These are phyloP conservation scores for Antechinus stuartii DNA, from an alignment of 2,113 vertebrate species.

Conservation along the genomic window DNA sequence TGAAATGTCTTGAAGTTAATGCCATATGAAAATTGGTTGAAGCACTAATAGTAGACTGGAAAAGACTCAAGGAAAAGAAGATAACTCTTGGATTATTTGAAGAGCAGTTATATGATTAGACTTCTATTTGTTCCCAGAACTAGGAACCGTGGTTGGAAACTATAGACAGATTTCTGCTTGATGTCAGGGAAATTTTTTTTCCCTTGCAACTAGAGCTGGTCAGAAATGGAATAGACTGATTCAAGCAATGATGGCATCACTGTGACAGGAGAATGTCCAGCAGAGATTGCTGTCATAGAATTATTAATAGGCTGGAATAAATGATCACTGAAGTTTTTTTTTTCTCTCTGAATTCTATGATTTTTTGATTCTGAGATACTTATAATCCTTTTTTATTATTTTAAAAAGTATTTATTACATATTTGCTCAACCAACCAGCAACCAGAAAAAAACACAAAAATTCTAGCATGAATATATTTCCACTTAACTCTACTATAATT, in stretches of 20 bases:
- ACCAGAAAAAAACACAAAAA: background rate
- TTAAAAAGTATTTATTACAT: background rate
- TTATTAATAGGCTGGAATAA: background rate
- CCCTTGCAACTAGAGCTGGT: background rate
- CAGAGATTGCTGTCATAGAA: background rate
- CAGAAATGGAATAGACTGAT: background rate
- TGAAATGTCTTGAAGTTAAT: background rate
- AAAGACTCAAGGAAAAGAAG: background rate
- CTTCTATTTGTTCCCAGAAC: background rate
- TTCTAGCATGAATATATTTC: background rate
- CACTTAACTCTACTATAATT: background rate
- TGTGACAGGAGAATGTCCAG: background rate
- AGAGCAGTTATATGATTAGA: background rate
- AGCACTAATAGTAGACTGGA: background rate
- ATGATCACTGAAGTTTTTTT: background rate
- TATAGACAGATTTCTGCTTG: background rate
- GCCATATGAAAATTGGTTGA: background rate
- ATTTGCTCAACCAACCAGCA: background rate
- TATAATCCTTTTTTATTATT: background rate
- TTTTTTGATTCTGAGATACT: background rate
- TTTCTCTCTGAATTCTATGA: background rate
- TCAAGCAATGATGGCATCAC: background rate
- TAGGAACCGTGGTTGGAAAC: background rate
- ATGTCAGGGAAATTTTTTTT: background rate
- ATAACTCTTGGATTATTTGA: background rate